phyloP scores from a whole-genome alignment of 2,797 vertebrate genomes.

The Acomys russatus region DNA sequence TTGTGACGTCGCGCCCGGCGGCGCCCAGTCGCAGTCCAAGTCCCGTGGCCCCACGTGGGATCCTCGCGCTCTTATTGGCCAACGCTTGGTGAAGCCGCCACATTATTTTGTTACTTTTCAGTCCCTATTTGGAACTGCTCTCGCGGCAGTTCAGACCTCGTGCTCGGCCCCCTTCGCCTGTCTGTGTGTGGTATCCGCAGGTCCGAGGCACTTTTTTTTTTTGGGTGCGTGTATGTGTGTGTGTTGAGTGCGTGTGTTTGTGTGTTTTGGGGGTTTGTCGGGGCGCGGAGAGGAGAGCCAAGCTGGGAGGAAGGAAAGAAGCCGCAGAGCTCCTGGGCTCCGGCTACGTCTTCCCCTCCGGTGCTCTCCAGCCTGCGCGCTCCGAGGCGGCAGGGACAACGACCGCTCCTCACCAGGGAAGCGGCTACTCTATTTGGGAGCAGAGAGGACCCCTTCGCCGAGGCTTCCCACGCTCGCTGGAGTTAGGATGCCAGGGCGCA shows the following conservation, averaged over 20 bases:
- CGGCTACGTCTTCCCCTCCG: slow-evolving; percentile 62
- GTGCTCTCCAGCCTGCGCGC: slow-evolving; percentile 64
- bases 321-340: slow-evolving; percentile 67
- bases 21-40: slow-evolving; percentile 88
- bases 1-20: slow-evolving; percentile 88
- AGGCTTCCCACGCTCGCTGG: slow-evolving; percentile 53
- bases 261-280: slow-evolving; percentile 75
- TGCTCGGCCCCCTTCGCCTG: slow-evolving; percentile 89
- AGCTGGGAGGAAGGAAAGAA: slow-evolving; percentile 69
- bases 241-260: slow-evolving; percentile 39
- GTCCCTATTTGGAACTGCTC: slow-evolving; percentile 90
- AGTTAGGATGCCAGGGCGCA: slow-evolving; percentile 70
- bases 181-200: slow-evolving; percentile 93
- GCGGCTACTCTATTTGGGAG: slow-evolving; percentile 42
- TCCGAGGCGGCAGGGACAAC: slow-evolving; percentile 43
- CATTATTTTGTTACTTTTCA: slow-evolving; percentile 88
- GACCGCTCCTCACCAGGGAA: slow-evolving; percentile 48
- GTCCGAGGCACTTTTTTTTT: slow-evolving; percentile 85
- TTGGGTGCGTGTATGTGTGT: slow-evolving; percentile 59
- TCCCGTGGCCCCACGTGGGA: slow-evolving; percentile 93
- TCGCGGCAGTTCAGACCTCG: slow-evolving; percentile 93
- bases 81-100: slow-evolving; percentile 73
- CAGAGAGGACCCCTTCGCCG: slow-evolving; percentile 53
- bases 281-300: slow-evolving; percentile 58
- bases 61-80: slow-evolving; percentile 78